Evolutionary conservation across 2,797 vertebrate genomes (phyloP).

Genomic region (Cossypha polioptera): DNA sequence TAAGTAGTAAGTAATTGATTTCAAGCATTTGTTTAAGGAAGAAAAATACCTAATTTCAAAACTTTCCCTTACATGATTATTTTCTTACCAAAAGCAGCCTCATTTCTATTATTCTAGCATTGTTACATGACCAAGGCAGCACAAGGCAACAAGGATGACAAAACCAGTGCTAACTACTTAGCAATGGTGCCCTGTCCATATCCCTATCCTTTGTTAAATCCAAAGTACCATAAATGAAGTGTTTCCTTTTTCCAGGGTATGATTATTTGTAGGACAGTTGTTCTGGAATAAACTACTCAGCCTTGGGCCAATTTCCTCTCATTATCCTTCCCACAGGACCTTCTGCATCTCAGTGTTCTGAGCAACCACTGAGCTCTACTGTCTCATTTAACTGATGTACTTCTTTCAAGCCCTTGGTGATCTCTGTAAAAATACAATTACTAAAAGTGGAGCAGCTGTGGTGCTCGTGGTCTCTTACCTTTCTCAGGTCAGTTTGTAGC

Average conservation of each 20-base stretch:
- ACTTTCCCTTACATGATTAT: background rate
- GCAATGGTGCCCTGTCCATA: background rate
- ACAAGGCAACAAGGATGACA: background rate
- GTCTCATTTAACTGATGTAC: background rate
- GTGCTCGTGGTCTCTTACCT: conserved; percentile 73
- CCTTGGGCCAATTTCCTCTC: background rate
- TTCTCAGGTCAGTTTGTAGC: conserved; percentile 91
- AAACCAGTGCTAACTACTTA: background rate
- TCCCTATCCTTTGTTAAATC: background rate
- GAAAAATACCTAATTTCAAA: background rate
- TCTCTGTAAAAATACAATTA: background rate
- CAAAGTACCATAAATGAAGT: background rate
- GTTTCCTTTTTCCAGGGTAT: background rate
- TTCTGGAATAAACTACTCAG: background rate
- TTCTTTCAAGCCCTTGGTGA: background rate
- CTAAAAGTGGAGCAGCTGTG: background rate
- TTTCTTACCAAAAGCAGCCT: background rate
- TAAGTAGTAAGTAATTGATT: background rate
- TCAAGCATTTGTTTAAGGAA: background rate
- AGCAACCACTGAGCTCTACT: background rate
- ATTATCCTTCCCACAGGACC: background rate
- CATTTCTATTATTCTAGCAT: background rate
- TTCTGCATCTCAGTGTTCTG: background rate
- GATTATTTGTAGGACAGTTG: background rate
- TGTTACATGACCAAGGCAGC: background rate